phyloP scores from a whole-genome alignment of 1,140 invertebrate species.

The Cyphomyrmex costatus region DNA sequence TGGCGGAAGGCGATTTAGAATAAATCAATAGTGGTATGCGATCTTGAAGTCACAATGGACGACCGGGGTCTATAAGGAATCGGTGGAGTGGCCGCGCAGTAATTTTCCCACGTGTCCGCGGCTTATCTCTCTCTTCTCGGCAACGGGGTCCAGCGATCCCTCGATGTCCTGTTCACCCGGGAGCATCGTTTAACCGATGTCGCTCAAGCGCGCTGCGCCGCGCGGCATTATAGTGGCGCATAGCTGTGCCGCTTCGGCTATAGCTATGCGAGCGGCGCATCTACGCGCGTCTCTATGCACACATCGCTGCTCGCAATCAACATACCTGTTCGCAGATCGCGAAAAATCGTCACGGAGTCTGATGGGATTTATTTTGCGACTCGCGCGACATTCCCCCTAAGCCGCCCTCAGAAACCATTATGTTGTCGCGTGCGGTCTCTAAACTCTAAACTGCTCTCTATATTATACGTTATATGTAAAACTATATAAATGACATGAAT shows the following conservation, averaged over 20 bases:
- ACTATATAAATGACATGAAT: not conserved
- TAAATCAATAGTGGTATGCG: conserved; percentile 77
- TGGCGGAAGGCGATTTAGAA: conserved; percentile 55
- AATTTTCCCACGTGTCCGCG: conserved; percentile 76
- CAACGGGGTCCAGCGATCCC: conserved; percentile 38
- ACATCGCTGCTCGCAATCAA: conserved; percentile 78
- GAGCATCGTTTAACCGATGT: conserved; percentile 76
- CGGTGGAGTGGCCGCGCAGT: conserved; percentile 59
- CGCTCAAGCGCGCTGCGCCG: conserved; percentile 68
- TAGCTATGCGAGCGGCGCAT: conserved; percentile 66
- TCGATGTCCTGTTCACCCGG: conserved; percentile 56
- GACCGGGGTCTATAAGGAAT: conserved; percentile 67
- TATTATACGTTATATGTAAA: not conserved
- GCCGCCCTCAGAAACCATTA: conserved; percentile 1
- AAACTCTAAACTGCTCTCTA: not conserved
- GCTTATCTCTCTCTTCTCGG: conserved; percentile 64
- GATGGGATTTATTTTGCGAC: conserved; percentile 75
- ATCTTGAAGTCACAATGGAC: conserved; percentile 74
- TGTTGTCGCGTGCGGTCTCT: not conserved
- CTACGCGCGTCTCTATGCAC: conserved; percentile 63
- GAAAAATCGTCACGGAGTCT: conserved; percentile 67
- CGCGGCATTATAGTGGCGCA: conserved; percentile 66
- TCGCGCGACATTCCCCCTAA: conserved; percentile 61
- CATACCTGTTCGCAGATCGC: conserved; percentile 70
- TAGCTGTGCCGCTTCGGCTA: conserved; percentile 59